These are phyloP conservation scores for Pseudanteris insignis DNA, from an alignment of 2,888 invertebrate species.

Conservation along the genomic window DNA sequence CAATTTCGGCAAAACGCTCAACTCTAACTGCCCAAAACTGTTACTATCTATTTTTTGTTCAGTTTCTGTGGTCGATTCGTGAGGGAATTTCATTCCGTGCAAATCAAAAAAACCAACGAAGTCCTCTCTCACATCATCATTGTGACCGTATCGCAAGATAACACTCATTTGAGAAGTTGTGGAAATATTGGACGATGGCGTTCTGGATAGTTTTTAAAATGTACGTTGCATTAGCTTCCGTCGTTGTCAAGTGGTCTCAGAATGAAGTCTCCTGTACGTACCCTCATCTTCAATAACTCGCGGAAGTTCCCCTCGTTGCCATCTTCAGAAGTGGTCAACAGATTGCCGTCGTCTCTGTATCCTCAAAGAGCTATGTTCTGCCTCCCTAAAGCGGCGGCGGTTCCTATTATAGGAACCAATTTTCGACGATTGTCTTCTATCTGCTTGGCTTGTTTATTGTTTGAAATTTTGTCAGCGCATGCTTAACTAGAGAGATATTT, in stretches of 20 bases:
- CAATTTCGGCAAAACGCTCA: constrained; percentile 3
- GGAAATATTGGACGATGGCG: constrained; percentile 24
- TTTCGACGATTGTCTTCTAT: constrained; percentile 8
- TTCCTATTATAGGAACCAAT: constrained; percentile 5
- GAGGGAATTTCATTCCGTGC: constrained; percentile 6
- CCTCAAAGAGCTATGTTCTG: constrained; percentile 9
- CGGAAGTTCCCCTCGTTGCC: constrained; percentile 10
- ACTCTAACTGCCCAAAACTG: constrained; percentile 12
- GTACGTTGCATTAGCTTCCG: constrained; percentile 29
- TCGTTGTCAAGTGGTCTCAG: constrained; percentile 23
- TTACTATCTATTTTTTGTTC: constrained; percentile 9
- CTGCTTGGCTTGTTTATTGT: constrained; percentile 1
- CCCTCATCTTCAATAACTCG: constrained; percentile 6
- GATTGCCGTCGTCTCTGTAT: constrained; percentile 6
- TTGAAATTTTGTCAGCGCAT: no score
- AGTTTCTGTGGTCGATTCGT: neutral
- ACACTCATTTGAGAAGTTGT: constrained; percentile 32
- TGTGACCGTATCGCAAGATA: constrained; percentile 25
- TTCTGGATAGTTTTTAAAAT: constrained; percentile 37
- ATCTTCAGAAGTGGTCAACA: neutral
- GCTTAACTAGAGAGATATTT: no score
- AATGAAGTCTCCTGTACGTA: constrained; percentile 12
- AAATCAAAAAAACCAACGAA: constrained; percentile 32
- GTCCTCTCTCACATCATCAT: constrained; percentile 22
- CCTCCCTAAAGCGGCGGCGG: constrained; percentile 1